phyloP scores from a whole-genome alignment of 1,140 invertebrate species.

The Matsumurasca onukii region DNA sequence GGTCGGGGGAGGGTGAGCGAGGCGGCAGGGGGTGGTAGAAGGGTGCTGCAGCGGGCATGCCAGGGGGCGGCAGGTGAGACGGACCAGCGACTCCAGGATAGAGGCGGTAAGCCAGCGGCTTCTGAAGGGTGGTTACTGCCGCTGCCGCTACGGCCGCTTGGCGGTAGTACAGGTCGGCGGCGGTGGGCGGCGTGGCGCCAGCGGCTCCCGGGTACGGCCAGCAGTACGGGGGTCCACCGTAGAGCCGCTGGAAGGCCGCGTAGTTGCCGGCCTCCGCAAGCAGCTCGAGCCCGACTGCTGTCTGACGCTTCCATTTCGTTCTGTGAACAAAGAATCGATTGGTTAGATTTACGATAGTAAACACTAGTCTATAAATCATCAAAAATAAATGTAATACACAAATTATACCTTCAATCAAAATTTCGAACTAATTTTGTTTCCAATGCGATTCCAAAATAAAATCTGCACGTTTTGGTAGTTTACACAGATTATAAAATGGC shows the following conservation, averaged over 20 bases:
- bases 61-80: conserved; percentile 58
- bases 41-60: conserved; percentile 36
- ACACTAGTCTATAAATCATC: too few relatives aligned
- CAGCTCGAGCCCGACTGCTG: conserved; percentile 93
- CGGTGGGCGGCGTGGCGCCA: conserved; percentile 50
- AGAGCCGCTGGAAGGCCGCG: conserved; percentile 92
- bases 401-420: too few relatives aligned
- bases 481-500: too few relatives aligned
- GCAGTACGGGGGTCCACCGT: conserved; percentile 69
- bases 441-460: too few relatives aligned
- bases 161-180: conserved; percentile 76
- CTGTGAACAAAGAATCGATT: conserved; percentile 60
- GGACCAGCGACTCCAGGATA: conserved; percentile 61
- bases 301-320: conserved; percentile 99
- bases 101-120: conserved; percentile 80
- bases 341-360: too few relatives aligned
- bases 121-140: conserved; percentile 75
- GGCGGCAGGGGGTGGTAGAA: conserved; percentile 37
- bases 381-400: too few relatives aligned
- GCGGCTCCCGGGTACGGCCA: conserved; percentile 51
- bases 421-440: too few relatives aligned
- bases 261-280: conserved; percentile 96
- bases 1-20: conserved; percentile 38
- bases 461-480: too few relatives aligned
- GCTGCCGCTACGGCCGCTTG: conserved; percentile 65